Base-by-base conservation (phyloP, 2,888 invertebrate genomes). In the Ommatoiulus sabulosus region DNA sequence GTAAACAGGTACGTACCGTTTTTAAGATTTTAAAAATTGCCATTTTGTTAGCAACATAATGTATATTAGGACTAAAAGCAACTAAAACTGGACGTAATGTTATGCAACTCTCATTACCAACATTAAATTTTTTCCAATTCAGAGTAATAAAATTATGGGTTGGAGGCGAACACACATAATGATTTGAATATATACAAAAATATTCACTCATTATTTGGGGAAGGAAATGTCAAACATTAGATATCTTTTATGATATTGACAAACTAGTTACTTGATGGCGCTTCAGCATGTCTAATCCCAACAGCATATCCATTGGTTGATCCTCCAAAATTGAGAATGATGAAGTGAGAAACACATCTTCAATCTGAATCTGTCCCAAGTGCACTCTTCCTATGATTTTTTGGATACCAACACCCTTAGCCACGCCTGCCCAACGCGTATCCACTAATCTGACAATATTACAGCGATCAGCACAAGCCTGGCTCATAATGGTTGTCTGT, bases 401-500 rank as follows among this genome's bases (percentile, higher is more conserved):
- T 93, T 99, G 99, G 0, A 97, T 96, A 6, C 99, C 99, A 15
- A 99, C 99, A 88, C 99, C 99, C 93, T 98, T 98, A 0, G 99
- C 99, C 90, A 98, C 96, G 2, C 99, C 99, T 1, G 97, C 96
- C 97, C 98, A 99, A 92, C 98, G 95, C 0, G 95, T 95, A 92
- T 99, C 99, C 1, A 94, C 93, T 86, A 94, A 91, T 46, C 93
- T 91, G 91, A 92, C 93, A 57, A 94, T 92, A 90, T 93, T 92
- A 72, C 89, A 89, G 12, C 93, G 91, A 96, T 97, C 90, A 95
- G 94, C 92, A 80, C 98, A 99, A 0, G 95, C 95, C 89, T 97
- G 96, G 85, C 98, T 99, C 98, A 99, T 99, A 89, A 99, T 98
- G 4, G 99, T 99, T 57, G 98, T 97, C 94, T 99, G 99, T 88